Conservation (phyloP, 2,888 invertebrate species). For the Venustoraphidia nigricollis region DNA sequence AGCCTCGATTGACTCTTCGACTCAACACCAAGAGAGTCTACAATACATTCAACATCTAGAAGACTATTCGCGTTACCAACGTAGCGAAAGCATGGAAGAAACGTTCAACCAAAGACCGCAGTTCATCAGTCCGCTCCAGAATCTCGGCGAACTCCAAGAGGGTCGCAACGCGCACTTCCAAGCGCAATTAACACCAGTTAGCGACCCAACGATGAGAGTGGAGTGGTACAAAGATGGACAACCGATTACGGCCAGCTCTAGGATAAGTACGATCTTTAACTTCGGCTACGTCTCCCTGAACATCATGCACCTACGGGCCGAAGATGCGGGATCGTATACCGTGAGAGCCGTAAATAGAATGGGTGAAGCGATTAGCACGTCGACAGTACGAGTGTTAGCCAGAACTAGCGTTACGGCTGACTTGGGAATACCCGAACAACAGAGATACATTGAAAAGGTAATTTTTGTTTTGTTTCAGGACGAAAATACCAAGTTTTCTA, state of each 20-base stretch:
- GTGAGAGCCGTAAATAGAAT: slow-evolving; percentile 80
- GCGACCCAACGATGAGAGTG: slow-evolving; percentile 85
- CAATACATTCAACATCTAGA: slow-evolving; percentile 83
- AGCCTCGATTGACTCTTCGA: slow-evolving; percentile 70
- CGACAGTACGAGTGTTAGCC: slow-evolving; percentile 57
- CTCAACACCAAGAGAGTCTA: slow-evolving; percentile 83
- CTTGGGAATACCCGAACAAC: slow-evolving; percentile 79
- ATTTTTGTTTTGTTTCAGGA: too few species aligned
- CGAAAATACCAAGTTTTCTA: too few species aligned
- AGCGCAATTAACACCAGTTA: slow-evolving; percentile 81
- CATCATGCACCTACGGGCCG: slow-evolving; percentile 95
- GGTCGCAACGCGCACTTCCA: slow-evolving; percentile 88
- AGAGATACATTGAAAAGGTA: slow-evolving; percentile 71
- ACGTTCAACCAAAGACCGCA: slow-evolving; percentile 64
- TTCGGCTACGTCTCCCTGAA: slow-evolving; percentile 98
- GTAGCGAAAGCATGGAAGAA: slow-evolving; percentile 73
- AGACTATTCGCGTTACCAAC: slow-evolving; percentile 76
- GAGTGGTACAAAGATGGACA: slow-evolving; percentile 93
- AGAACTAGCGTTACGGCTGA: slow-evolving; percentile 75
- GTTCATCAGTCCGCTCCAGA: slow-evolving; percentile 76
- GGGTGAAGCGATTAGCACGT: slow-evolving; percentile 79
- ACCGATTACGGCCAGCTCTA: slow-evolving; percentile 90
- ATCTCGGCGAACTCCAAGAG: slow-evolving; percentile 75
- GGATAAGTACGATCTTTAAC: slow-evolving; percentile 95
- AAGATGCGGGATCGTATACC: slow-evolving; percentile 93